A percentile compares a stretch with the other conserved stretches of the same genome.
Evolutionary conservation across 2,113 vertebrate species (phyloP).

Genomic region (Tricholaema leucomelas): DNA sequence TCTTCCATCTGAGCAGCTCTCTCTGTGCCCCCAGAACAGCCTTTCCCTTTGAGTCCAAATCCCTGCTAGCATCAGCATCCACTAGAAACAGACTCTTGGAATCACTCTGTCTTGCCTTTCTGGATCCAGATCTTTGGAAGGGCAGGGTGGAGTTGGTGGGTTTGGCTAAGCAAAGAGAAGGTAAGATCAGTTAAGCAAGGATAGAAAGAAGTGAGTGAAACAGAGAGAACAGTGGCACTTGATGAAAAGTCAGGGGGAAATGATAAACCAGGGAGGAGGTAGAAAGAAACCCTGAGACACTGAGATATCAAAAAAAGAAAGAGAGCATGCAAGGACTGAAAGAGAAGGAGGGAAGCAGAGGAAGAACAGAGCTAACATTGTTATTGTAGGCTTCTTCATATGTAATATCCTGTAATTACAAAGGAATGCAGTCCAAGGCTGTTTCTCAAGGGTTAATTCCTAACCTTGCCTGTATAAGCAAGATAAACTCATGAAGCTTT

Average conservation of each 20-base stretch:
- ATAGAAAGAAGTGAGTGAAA: neutral
- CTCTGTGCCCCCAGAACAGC: neutral
- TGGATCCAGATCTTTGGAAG: neutral
- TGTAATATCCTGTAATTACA: neutral
- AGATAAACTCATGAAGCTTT: neutral
- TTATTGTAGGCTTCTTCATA: neutral
- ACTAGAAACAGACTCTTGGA: neutral
- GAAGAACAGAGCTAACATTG: neutral
- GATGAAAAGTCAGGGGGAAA: neutral
- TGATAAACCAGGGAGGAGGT: neutral
- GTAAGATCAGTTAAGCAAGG: neutral
- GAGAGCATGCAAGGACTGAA: neutral
- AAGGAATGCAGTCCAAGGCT: neutral
- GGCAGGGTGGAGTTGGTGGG: neutral
- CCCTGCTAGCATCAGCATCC: neutral
- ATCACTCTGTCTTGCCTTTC: neutral
- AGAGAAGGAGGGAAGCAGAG: neutral
- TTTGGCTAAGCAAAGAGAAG: neutral
- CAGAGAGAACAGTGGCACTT: neutral
- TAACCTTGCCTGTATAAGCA: neutral
- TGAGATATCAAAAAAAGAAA: neutral
- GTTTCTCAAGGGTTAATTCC: neutral
- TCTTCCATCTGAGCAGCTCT: neutral
- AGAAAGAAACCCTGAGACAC: neutral
- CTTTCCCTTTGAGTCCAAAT: neutral